phyloP scores from a whole-genome alignment of 2,888 invertebrate species.

The Pantelozetes paolii region DNA sequence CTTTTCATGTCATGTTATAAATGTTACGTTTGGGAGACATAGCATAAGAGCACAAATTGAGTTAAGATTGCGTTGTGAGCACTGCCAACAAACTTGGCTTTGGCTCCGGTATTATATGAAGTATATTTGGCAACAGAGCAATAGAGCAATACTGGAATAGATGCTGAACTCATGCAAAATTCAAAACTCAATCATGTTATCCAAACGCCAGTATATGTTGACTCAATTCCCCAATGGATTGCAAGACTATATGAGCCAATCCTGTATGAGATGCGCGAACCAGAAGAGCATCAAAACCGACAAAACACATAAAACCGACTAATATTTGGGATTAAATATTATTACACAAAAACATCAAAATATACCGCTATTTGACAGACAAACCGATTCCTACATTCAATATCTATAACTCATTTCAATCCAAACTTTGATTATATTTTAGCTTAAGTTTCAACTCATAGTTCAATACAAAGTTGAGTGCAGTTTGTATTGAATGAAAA shows the following conservation, averaged over 20 bases:
- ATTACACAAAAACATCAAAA: neutral
- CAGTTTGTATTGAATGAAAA: too few species aligned
- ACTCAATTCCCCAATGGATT: slow-evolving; percentile 17
- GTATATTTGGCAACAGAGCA: slow-evolving; percentile 3
- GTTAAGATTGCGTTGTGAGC: slow-evolving; percentile 15
- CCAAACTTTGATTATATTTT: too few species aligned
- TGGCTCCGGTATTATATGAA: slow-evolving; percentile 6
- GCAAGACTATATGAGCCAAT: neutral
- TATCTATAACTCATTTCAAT: too few species aligned
- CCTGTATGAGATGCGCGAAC: slow-evolving; percentile 1
- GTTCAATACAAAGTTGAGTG: too few species aligned
- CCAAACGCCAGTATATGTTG: slow-evolving; percentile 7
- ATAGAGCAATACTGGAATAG: slow-evolving; percentile 1
- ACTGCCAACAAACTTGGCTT: neutral
- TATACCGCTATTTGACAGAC: neutral
- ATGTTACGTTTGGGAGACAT: slow-evolving; percentile 22
- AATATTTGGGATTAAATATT: slow-evolving; percentile 6
- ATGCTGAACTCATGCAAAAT: slow-evolving; percentile 25
- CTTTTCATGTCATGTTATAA: slow-evolving; percentile 32
- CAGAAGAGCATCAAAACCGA: neutral
- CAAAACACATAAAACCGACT: neutral
- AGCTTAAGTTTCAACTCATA: too few species aligned
- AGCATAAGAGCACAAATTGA: slow-evolving; percentile 24
- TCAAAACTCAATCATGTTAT: slow-evolving; percentile 29
- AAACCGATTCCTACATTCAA: too few species aligned